Percentiles rank a stretch among this genome's conserved stretches.
phyloP scores from a whole-genome alignment of 1,140 invertebrate genomes.

The Drosophila kohkoa region DNA sequence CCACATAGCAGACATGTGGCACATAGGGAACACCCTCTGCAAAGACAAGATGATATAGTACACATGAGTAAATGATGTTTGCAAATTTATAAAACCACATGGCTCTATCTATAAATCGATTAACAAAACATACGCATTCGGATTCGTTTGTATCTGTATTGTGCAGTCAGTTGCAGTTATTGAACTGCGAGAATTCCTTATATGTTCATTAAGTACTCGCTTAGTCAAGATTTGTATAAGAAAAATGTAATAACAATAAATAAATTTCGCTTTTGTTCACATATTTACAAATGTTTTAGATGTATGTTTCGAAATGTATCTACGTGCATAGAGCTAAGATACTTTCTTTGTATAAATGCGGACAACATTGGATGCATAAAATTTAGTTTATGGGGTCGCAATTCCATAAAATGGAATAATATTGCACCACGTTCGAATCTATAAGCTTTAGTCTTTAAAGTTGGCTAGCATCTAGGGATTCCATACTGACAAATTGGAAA shows the following conservation, averaged over 20 bases:
- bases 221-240: constrained; percentile 1
- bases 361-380: too few relatives aligned
- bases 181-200: not conserved
- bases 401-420: not conserved
- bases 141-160: not conserved
- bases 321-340: too few relatives aligned
- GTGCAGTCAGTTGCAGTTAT: not conserved
- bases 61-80: not conserved
- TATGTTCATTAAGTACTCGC: not conserved
- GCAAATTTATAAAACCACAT: constrained; percentile 9
- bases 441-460: constrained; percentile 1
- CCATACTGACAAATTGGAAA: constrained; percentile 22
- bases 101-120: constrained; percentile 18
- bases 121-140: not conserved
- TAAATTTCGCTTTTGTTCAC: too few relatives aligned
- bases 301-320: too few relatives aligned
- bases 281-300: too few relatives aligned
- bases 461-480: constrained; percentile 35
- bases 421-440: not conserved
- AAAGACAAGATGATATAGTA: constrained; percentile 34
- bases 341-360: too few relatives aligned
- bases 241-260: not conserved
- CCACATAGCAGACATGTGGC: constrained; percentile 88
- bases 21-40: constrained; percentile 88
- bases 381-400: too few relatives aligned